phyloP scores from a whole-genome alignment of 2,113 vertebrate genomes.

The Tachycineta bicolor region DNA sequence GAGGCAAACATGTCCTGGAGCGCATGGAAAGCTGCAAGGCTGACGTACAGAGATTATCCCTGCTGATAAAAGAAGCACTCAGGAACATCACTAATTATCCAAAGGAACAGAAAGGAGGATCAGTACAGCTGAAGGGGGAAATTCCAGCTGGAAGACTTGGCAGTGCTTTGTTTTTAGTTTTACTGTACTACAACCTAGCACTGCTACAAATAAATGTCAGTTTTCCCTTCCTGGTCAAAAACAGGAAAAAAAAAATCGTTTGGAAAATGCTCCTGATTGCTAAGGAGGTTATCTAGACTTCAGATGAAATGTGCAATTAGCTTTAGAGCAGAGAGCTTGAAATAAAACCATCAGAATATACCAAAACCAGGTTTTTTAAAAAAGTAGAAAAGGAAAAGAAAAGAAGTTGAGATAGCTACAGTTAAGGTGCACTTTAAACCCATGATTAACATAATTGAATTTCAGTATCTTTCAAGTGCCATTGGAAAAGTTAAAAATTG shows the following conservation, averaged over 20 bases:
- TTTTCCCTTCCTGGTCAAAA: neutral
- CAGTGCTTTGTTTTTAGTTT: neutral
- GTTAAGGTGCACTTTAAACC: neutral
- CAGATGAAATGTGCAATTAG: neutral
- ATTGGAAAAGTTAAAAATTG: neutral
- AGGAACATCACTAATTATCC: neutral
- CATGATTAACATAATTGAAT: neutral
- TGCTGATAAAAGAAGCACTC: neutral
- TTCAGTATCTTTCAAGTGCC: neutral
- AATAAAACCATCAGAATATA: neutral
- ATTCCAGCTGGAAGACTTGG: neutral
- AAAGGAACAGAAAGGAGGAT: neutral
- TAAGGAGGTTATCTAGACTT: neutral
- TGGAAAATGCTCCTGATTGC: neutral
- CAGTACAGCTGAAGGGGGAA: neutral
- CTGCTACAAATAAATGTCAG: neutral
- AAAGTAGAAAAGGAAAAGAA: neutral
- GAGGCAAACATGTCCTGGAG: neutral
- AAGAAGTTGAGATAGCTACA: neutral
- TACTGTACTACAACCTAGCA: neutral
- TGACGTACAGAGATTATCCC: constrained; percentile 1
- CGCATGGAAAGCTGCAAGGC: neutral
- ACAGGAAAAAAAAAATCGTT: fast-evolving
- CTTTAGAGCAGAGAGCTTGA: neutral
- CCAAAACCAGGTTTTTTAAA: neutral